Base-by-base conservation (phyloP, 1,140 invertebrate species). In the Zaprionus tsacasi region DNA sequence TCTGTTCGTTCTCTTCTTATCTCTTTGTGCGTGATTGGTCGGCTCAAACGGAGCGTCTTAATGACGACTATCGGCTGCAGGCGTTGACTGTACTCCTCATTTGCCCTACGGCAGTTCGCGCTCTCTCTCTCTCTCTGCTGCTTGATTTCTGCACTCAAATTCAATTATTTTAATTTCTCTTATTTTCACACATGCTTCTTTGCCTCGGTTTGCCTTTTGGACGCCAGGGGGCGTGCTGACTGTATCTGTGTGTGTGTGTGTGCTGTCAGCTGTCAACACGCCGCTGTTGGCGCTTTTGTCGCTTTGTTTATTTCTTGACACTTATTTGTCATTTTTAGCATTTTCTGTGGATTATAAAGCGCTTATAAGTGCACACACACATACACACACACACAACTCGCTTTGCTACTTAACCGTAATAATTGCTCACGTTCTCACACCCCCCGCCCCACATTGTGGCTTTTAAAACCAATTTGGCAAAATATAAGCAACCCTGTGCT, bases 381-480 rank as follows among this genome's bases (percentile, higher is more conserved):
- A 43, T 6, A 45, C 40, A 6, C n/a, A 38, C 38, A 17, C 54
- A 27, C 43, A 54, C 38, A 17, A 59, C 81, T 65, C 40, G 36
- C 50, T 54, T 36, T 55, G 61, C 81, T 58, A 74, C 81, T 80
- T 70, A 87, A 73, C 63, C 77, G 65, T 78, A 73, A 83, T 87
- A 87, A 87, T 87, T 87, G 83, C 80, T 83, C 83, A 87, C 83
- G 85, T 88, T 75, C 83, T 78, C 64, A 83, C 77, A 58, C 72
- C 70, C 70, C 71, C 75, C 21, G n/a, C 52, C 70, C 45, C 40
- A 66, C 72, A 81, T 80, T 86, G 83, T 83, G 77, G 85, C 83
- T 83, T 87, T 87, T 88, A 88, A 87, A 87, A 87, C 83, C 83
- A 87, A 87, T 87, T 87, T 87, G 68, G 70, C 58, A 61, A 80